These are phyloP conservation scores for Helobdella robusta DNA, from an alignment of 2,888 invertebrate species.

Conservation along the genomic window DNA sequence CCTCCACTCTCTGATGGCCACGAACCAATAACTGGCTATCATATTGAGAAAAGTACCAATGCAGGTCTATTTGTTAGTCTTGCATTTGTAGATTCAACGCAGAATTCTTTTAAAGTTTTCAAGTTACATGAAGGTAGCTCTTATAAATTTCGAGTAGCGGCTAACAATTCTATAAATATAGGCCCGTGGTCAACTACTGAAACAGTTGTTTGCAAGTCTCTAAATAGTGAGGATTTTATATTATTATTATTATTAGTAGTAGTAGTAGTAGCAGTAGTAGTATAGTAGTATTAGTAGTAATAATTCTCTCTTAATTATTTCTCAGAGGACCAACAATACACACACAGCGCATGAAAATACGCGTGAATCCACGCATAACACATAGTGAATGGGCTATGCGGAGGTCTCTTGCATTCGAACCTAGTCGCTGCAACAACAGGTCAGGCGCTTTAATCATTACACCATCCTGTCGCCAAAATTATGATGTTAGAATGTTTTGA, in stretches of 20 bases:
- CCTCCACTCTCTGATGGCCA: constrained; percentile 49
- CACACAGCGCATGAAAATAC: too few relatives aligned
- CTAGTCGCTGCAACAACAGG: too few relatives aligned
- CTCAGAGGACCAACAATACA: background rate
- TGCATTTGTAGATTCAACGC: constrained; percentile 24
- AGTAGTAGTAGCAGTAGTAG: too few relatives aligned
- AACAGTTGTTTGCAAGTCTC: constrained; percentile 7
- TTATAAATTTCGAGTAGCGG: constrained; percentile 57
- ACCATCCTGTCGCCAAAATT: too few relatives aligned
- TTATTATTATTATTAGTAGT: too few relatives aligned
- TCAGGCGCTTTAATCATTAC: too few relatives aligned
- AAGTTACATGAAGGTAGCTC: constrained; percentile 66
- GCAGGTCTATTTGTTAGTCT: constrained; percentile 27
- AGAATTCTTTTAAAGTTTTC: constrained; percentile 58
- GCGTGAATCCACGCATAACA: too few relatives aligned
- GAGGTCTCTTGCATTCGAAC: too few relatives aligned
- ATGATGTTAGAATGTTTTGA: too few relatives aligned
- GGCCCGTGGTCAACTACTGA: constrained; percentile 64
- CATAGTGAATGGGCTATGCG: too few relatives aligned
- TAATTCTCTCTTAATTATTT: background rate
- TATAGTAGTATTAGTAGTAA: too few relatives aligned
- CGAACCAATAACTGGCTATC: constrained; percentile 39
- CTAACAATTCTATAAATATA: constrained; percentile 71
- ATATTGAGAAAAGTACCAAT: constrained; percentile 25
- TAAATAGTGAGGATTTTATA: constrained; percentile 18